phyloP scores from a whole-genome alignment of 37 sponge, comb jelly and placozoan species.

The Chondrosia reniformis region DNA sequence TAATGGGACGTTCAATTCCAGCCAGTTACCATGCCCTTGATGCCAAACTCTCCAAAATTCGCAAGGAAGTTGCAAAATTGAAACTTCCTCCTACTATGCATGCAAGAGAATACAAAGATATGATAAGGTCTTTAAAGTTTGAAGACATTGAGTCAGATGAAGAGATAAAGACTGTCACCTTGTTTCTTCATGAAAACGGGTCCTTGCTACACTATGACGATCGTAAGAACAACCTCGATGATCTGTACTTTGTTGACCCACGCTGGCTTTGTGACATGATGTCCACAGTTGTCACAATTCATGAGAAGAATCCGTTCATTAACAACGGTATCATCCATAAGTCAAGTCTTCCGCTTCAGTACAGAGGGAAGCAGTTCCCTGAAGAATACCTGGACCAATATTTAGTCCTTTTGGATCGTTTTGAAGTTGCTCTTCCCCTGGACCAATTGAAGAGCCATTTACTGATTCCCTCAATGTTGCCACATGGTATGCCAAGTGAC shows the following conservation, averaged over 20 bases:
- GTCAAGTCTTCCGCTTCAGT: slow-evolving; percentile 17
- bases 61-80: neutral
- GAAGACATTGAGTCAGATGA: slow-evolving; percentile 32
- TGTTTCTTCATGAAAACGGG: slow-evolving; percentile 48
- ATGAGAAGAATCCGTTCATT: slow-evolving; percentile 40
- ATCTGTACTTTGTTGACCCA: slow-evolving; percentile 70
- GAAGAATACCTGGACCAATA: slow-evolving; percentile 44
- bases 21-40: slow-evolving; percentile 45
- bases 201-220: slow-evolving; percentile 64
- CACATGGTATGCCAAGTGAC: slow-evolving; percentile 21
- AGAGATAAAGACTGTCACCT: slow-evolving; percentile 40
- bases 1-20: slow-evolving; percentile 59
- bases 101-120: slow-evolving; percentile 14
- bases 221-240: slow-evolving; percentile 39
- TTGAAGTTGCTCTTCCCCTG: slow-evolving; percentile 74
- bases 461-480: slow-evolving; percentile 72
- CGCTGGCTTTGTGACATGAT: slow-evolving; percentile 75
- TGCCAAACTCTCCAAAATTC: slow-evolving; percentile 7
- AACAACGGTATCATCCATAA: slow-evolving; percentile 61
- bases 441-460: slow-evolving; percentile 22
- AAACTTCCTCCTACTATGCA: slow-evolving; percentile 30
- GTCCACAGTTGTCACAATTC: slow-evolving; percentile 56
- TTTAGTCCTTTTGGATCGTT: slow-evolving; percentile 55
- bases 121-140: slow-evolving; percentile 16
- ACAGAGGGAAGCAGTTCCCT: slow-evolving; percentile 45